Evolutionary conservation across 1,140 invertebrate species (phyloP).

Genomic region (Lerema accius): DNA sequence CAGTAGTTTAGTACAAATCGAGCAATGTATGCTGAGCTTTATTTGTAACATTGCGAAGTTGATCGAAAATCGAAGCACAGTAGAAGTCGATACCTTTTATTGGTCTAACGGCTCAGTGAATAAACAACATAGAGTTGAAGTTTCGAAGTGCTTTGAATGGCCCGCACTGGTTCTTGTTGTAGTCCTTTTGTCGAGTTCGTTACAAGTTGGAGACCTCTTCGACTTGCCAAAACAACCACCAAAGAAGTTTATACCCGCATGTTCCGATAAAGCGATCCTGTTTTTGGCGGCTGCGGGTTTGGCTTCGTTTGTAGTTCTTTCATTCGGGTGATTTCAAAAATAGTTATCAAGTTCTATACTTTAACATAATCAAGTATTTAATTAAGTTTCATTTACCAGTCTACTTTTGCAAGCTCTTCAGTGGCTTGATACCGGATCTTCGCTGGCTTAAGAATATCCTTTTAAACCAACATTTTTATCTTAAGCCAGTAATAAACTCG

Average conservation of each 20-base stretch:
- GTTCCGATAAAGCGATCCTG: conserved; percentile 4
- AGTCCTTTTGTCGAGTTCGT: conserved; percentile 26
- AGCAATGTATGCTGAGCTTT: conserved; percentile 14
- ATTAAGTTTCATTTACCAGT: no score
- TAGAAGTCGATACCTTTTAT: conserved; percentile 29
- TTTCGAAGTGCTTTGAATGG: conserved; percentile 29
- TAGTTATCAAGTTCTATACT: no score
- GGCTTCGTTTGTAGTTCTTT: no score
- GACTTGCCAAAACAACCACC: conserved; percentile 26
- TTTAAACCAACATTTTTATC: neutral
- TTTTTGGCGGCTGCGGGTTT: neutral
- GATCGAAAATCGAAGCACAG: neutral
- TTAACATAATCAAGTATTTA: no score
- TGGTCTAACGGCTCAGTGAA: conserved; percentile 28
- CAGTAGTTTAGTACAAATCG: neutral
- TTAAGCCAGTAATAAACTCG: neutral
- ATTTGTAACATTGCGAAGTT: neutral
- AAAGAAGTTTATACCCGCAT: conserved; percentile 6
- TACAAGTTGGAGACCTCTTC: conserved; percentile 27
- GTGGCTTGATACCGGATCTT: no score
- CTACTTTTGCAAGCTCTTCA: no score
- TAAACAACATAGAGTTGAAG: conserved; percentile 25
- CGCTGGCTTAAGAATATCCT: no score
- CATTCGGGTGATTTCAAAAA: no score
- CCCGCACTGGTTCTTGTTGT: conserved; percentile 3